Evolutionary conservation across 2,113 vertebrate genomes (phyloP), one percentile per base, ranked within the genome.

Genomic region (Sinocyclocheilus anshuiensis): DNA sequence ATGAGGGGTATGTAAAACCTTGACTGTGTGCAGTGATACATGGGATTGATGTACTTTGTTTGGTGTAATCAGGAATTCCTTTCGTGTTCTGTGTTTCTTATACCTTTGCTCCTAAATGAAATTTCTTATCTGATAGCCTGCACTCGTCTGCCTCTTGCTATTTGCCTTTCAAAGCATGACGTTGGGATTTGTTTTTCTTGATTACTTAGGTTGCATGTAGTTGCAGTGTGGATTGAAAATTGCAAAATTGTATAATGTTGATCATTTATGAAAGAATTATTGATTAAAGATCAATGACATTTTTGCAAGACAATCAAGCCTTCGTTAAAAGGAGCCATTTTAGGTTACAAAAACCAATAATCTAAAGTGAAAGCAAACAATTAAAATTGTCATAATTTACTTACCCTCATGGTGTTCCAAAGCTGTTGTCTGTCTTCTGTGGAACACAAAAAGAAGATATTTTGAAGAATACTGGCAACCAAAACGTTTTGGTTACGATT

Each of bases 91-190:
- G 11, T 71, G 3, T 55, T 42, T 59, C 55, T 83, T 18, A n/a
- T 48, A 84, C 39, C 65, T 86, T 88, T 55, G 39, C 29, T 84
- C 24, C 45, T 84, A 22, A 29, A 33, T 81, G 36, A 10, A 33
- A 59, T 75, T 75, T 71, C 36, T 55, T 55, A 59, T 59, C 50
- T 82, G 57, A 39, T 11, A 67, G 59, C 1, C 53, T 83, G 63
- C 15, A 71, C 69, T 87, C 59, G n/a, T 82, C 76, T 86, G 59
- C 33, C 42, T 80, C 65, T 86, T 83, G 48, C 77, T 86, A 84
- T 88, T 88, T 88, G 83, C 83, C 84, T 88, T 90, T 86, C 74
- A 77, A 71, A 86, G 89, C 89, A 88, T 87, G 89, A 26, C 0
- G n/a, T 83, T 83, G 86, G 50, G 42, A 71, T 78, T 85, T 87